phyloP scores from a whole-genome alignment of 2,113 vertebrate genomes.

The Scopus umbretta region DNA sequence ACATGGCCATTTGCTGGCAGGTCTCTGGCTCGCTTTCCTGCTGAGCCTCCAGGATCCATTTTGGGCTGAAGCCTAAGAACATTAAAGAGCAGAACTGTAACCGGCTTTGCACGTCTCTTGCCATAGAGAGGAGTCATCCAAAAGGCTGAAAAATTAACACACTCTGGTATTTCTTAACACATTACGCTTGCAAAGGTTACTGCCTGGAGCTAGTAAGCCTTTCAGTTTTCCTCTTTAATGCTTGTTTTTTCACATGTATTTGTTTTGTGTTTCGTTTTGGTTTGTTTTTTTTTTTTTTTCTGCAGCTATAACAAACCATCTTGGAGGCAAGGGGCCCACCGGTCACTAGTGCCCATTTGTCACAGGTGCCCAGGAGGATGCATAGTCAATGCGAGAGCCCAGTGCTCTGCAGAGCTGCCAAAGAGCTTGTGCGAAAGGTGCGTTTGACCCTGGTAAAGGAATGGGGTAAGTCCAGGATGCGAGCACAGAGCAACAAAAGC shows the following conservation, averaged over 20 bases:
- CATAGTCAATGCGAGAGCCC: neutral
- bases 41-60: neutral
- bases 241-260: neutral
- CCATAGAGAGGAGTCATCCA: neutral
- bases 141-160: neutral
- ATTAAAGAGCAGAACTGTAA: neutral
- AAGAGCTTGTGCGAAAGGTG: neutral
- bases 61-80: neutral
- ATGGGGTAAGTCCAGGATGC: accelerated
- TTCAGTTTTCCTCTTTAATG: neutral
- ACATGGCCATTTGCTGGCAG: neutral
- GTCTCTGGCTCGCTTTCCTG: neutral
- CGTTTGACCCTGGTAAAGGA: neutral
- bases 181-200: neutral
- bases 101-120: accelerated
- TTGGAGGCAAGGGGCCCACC: neutral
- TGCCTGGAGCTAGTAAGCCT: neutral
- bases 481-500: neutral
- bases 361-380: neutral
- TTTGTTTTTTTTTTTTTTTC: neutral
- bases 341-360: neutral
- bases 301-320: neutral
- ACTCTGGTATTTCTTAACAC: neutral
- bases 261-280: no score
- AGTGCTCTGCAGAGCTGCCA: neutral